These are phyloP conservation scores for Phoxinus dragarum DNA, from an alignment of 2,797 vertebrate genomes.

Conservation along the genomic window DNA sequence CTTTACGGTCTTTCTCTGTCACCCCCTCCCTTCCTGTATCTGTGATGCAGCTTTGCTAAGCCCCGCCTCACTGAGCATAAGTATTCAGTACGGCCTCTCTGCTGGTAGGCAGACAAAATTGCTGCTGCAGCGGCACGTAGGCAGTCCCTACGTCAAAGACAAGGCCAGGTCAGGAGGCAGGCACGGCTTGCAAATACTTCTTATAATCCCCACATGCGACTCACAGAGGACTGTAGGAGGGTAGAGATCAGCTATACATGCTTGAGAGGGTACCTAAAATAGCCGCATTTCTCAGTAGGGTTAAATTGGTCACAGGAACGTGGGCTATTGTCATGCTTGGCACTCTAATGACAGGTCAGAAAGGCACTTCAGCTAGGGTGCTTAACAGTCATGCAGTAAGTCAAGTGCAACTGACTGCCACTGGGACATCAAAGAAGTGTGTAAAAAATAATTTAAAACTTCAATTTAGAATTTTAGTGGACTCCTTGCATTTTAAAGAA, in stretches of 20 bases:
- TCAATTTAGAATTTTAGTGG: background rate
- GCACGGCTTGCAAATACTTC: constrained; percentile 70
- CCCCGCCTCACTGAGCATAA: constrained; percentile 73
- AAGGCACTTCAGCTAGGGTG: background rate
- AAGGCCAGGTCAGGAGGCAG: constrained; percentile 68
- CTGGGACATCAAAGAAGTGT: background rate
- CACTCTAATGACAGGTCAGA: constrained; percentile 36
- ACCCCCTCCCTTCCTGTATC: constrained; percentile 40
- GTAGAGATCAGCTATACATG: constrained; percentile 39
- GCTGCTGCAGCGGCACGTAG: constrained; percentile 83
- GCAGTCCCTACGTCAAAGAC: constrained; percentile 75
- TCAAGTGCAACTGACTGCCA: constrained; percentile 19
- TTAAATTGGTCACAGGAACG: constrained; percentile 67
- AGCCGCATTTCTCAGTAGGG: constrained; percentile 69
- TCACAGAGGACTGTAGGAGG: constrained; percentile 45
- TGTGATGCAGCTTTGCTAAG: constrained; percentile 77
- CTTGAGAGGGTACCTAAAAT: constrained; percentile 68
- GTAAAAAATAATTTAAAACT: background rate
- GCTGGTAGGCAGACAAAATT: constrained; percentile 87
- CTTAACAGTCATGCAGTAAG: constrained; percentile 10
- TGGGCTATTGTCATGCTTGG: constrained; percentile 45
- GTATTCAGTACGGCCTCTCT: constrained; percentile 77
- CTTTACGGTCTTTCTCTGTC: constrained; percentile 63
- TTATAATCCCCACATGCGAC: constrained; percentile 79
- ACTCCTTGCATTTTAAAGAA: background rate